Percentiles rank a stretch among this genome's conserved stretches.
Conservation (phyloP, 2,888 invertebrate genomes). For the Colletes collaris region DNA sequence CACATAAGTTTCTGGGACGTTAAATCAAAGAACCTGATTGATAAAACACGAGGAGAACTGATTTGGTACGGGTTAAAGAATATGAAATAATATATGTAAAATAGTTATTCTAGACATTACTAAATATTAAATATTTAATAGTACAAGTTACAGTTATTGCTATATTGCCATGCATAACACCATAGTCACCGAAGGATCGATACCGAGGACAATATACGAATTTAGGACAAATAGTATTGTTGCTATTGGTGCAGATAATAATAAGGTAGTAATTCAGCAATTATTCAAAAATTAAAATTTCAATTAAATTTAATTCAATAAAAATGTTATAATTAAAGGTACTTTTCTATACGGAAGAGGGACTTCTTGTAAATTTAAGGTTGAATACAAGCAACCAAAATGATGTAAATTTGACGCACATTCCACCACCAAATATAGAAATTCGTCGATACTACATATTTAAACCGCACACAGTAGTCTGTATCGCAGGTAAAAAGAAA, state of each 20-base stretch:
- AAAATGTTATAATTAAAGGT: conserved; percentile 58
- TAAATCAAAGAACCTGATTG: conserved; percentile 42
- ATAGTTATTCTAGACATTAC: conserved; percentile 8
- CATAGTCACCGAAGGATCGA: conserved; percentile 50
- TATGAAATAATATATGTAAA: conserved; percentile 5
- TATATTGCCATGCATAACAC: conserved; percentile 49
- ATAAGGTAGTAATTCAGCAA: conserved; percentile 52
- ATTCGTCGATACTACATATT: conserved; percentile 67
- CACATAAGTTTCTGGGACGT: conserved; percentile 67
- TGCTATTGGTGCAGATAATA: conserved; percentile 59
- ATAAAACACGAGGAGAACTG: conserved; percentile 49
- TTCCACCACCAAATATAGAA: conserved; percentile 46
- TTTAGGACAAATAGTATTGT: conserved; percentile 44
- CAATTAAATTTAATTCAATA: neutral
- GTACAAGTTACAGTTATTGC: conserved; percentile 69
- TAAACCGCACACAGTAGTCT: conserved; percentile 62
- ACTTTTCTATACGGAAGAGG: conserved; percentile 65
- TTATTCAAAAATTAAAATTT: neutral
- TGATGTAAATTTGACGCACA: conserved; percentile 7
- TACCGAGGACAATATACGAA: conserved; percentile 22
- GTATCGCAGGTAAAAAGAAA: conserved; percentile 70
- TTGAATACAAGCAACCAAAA: conserved; percentile 22
- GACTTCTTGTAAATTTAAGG: conserved; percentile 48
- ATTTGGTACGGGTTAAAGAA: conserved; percentile 62
- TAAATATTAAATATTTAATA: conserved; percentile 49